Percentiles rank a stretch among this genome's conserved stretches.
phyloP scores from a whole-genome alignment of 2,797 vertebrate genomes.

The Danio kyathit region DNA sequence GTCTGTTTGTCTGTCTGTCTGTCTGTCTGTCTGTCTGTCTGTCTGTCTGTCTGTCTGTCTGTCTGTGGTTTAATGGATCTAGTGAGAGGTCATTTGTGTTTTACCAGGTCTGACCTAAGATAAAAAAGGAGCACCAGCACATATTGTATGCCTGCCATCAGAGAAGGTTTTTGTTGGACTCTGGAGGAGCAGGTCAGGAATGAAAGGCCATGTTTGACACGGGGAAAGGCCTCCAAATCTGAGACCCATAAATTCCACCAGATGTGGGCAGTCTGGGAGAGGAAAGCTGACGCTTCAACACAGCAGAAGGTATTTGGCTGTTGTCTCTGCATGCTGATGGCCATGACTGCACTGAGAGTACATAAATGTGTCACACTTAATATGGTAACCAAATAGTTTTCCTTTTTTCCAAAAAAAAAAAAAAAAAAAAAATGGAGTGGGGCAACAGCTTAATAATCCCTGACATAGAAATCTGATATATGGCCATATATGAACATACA shows the following conservation, averaged over 20 bases:
- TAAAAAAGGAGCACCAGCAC: neutral
- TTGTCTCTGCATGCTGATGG: neutral
- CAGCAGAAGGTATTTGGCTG: neutral
- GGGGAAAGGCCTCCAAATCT: slow-evolving; percentile 2
- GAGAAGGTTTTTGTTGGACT: slow-evolving; percentile 25
- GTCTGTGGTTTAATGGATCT: neutral
- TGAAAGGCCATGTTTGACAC: slow-evolving; percentile 9
- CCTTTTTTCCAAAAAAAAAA: no score
- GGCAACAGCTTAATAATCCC: neutral
- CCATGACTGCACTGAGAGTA: neutral
- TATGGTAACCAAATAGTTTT: neutral
- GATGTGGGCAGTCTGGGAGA: slow-evolving; percentile 33
- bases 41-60: no score
- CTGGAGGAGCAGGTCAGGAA: slow-evolving; percentile 23
- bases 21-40: no score
- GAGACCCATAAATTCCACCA: slow-evolving; percentile 41
- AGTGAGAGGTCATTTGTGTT: neutral
- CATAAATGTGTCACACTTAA: slow-evolving; percentile 6
- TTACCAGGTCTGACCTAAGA: neutral
- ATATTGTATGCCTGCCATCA: neutral
- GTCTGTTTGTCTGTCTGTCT: no score
- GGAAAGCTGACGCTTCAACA: neutral
- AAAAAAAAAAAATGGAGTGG: neutral
- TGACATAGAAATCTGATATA: no score
- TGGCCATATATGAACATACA: no score